Evolutionary conservation across 1,140 invertebrate genomes (phyloP).

Genomic region (Pristionchus pacificus): DNA sequence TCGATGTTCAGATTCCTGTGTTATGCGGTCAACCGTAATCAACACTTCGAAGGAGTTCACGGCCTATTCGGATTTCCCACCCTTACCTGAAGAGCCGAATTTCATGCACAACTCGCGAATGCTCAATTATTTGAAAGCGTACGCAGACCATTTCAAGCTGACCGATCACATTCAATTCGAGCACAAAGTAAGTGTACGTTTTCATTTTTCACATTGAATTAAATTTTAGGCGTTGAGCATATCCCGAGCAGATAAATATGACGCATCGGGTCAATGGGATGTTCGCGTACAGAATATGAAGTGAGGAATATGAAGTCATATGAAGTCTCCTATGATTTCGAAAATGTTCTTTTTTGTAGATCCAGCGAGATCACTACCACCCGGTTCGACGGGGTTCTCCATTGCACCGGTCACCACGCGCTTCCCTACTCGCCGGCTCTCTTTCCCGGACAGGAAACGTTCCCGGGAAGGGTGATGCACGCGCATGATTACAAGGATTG

Average conservation of each 20-base stretch:
- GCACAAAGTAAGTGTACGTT: slow-evolving; percentile 42
- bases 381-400: slow-evolving; percentile 55
- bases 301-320: neutral
- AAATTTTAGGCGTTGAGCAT: neutral
- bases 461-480: slow-evolving; percentile 60
- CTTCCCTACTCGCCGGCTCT: slow-evolving; percentile 48
- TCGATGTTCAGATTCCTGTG: slow-evolving; percentile 47
- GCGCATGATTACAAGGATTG: slow-evolving; percentile 59
- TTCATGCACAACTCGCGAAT: slow-evolving; percentile 61
- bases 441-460: slow-evolving; percentile 58
- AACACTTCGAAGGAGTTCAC: slow-evolving; percentile 63
- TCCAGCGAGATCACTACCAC: slow-evolving; percentile 31
- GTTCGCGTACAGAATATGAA: neutral
- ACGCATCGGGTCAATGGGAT: neutral
- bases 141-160: slow-evolving; percentile 59
- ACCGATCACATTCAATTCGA: slow-evolving; percentile 54
- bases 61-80: slow-evolving; percentile 61
- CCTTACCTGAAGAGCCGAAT: slow-evolving; percentile 57
- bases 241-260: slow-evolving; percentile 5
- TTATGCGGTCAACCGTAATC: slow-evolving; percentile 58
- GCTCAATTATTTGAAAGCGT: slow-evolving; percentile 58
- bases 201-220: neutral
- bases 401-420: slow-evolving; percentile 54
- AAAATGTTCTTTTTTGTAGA: slow-evolving; percentile 18
- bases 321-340: neutral